Evolutionary conservation across 2,797 vertebrate species (phyloP).

Genomic region (Benthosema pterotum): DNA sequence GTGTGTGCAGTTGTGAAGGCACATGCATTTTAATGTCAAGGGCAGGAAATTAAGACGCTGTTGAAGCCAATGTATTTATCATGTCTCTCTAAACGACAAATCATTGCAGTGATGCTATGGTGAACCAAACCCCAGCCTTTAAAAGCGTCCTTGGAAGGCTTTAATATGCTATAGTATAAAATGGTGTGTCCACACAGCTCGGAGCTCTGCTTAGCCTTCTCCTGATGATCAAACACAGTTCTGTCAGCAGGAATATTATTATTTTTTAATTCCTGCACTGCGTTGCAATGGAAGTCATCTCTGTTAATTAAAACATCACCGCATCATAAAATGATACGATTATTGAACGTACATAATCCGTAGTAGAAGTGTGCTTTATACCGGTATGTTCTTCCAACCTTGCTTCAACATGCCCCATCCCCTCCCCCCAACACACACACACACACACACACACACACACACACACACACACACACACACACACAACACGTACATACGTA

Average conservation of each 20-base stretch:
- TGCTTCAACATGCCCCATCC: too few species aligned
- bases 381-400: too few species aligned
- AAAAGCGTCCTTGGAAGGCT: conserved; percentile 43
- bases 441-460: too few species aligned
- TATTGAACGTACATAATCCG: conserved; percentile 17
- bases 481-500: too few species aligned
- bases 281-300: conserved; percentile 38
- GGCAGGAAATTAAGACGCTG: conserved; percentile 71
- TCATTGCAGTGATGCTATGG: conserved; percentile 37
- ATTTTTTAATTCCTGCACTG: conserved; percentile 34
- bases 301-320: conserved; percentile 27
- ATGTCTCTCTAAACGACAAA: conserved; percentile 51
- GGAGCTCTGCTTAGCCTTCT: conserved; percentile 26
- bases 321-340: conserved; percentile 33
- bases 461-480: too few species aligned
- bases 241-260: conserved; percentile 54
- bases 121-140: conserved; percentile 30
- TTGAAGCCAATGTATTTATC: conserved; percentile 66
- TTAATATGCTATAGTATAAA: conserved; percentile 24
- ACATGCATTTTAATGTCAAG: conserved; percentile 50
- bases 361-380: conserved; percentile 19
- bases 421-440: too few species aligned
- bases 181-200: conserved; percentile 27
- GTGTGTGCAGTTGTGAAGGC: background rate
- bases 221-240: conserved; percentile 58